Evolutionary conservation across 2,888 invertebrate species (phyloP).

Genomic region (Ceramica pisi): DNA sequence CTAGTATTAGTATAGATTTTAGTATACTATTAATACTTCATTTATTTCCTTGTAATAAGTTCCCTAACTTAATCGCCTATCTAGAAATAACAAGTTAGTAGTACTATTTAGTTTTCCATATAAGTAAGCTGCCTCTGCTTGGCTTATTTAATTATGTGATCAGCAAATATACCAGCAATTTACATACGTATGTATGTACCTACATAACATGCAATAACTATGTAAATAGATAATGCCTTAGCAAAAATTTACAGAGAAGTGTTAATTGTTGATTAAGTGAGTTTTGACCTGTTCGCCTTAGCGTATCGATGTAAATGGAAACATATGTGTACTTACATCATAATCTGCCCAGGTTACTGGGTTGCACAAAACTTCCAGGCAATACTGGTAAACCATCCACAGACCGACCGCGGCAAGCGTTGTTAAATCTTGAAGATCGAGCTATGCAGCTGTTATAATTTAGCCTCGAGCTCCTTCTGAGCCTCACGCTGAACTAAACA

Average conservation of each 20-base stretch:
- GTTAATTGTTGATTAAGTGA: constrained; percentile 9
- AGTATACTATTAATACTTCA: neutral
- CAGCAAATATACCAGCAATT: constrained; percentile 13
- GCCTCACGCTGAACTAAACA: too few relatives aligned
- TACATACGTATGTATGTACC: neutral
- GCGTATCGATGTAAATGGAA: neutral
- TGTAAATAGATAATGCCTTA: neutral
- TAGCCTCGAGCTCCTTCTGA: too few relatives aligned
- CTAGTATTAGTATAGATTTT: too few relatives aligned
- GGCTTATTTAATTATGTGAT: constrained; percentile 30
- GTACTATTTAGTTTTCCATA: constrained; percentile 11
- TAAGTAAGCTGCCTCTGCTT: neutral
- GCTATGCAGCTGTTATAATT: too few relatives aligned
- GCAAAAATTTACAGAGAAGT: neutral
- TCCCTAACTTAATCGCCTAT: too few relatives aligned
- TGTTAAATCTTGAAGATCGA: too few relatives aligned
- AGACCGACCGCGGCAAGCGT: too few relatives aligned
- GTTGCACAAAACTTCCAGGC: too few relatives aligned
- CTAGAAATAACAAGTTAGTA: constrained; percentile 1
- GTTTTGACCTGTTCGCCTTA: neutral
- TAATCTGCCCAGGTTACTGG: too few relatives aligned
- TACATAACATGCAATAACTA: neutral
- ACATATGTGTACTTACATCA: too few relatives aligned
- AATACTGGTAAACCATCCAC: too few relatives aligned
- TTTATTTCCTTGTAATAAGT: too few relatives aligned